Conservation (phyloP, 2,113 vertebrate species). For the Podiceps cristatus region DNA sequence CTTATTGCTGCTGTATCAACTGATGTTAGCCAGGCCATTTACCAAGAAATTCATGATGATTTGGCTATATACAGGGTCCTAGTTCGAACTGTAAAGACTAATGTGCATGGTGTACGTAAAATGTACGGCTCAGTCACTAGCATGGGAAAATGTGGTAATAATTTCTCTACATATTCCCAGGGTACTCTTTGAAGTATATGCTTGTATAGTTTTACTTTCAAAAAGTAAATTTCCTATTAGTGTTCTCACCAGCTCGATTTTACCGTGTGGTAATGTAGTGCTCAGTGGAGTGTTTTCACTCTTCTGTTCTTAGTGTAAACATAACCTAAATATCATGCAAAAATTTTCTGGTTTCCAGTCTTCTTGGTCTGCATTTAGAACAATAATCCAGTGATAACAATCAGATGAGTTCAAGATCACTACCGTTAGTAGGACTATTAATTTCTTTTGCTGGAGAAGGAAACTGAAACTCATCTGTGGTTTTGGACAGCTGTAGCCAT, state of each 20-base stretch:
- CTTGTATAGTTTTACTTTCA: not conserved
- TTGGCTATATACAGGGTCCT: not conserved
- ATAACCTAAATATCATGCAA: not conserved
- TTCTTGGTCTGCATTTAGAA: not conserved
- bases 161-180: not conserved
- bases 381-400: not conserved
- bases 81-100: not conserved
- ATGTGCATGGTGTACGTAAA: not conserved
- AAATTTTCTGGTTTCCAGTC: not conserved
- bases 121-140: not conserved
- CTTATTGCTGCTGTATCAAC: not conserved
- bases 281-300: not conserved
- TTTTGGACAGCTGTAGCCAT: not conserved
- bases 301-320: not conserved
- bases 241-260: not conserved
- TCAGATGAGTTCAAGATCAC: not conserved
- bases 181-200: not conserved
- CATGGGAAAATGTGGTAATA: not conserved
- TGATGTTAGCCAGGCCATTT: not conserved
- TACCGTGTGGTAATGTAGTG: not conserved
- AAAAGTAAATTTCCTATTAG: not conserved
- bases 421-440: not conserved
- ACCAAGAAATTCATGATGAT: not conserved
- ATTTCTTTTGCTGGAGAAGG: not conserved
- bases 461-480: not conserved